Conservation (phyloP, 2,888 invertebrate species). For the Macropis europaea region DNA sequence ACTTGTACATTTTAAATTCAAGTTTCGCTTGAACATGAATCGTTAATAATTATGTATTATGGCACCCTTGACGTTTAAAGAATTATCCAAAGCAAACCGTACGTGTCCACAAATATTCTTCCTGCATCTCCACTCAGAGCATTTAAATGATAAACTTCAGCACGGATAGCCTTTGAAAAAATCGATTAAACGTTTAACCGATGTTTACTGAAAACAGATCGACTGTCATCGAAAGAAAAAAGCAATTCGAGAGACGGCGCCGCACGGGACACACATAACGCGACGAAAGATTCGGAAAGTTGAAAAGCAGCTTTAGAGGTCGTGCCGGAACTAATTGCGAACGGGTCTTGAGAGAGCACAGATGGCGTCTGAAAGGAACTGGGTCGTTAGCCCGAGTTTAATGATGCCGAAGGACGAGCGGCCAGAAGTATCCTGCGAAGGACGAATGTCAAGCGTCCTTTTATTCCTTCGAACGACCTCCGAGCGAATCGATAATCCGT, state of each 20-base stretch:
- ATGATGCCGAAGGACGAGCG: slow-evolving; percentile 61
- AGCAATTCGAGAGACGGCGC: background rate
- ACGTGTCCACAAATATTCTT: too few species aligned
- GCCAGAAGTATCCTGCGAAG: slow-evolving; percentile 54
- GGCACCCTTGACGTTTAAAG: too few species aligned
- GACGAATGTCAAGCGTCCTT: slow-evolving; percentile 58
- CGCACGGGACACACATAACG: background rate
- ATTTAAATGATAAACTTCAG: too few species aligned
- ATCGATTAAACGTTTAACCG: too few species aligned
- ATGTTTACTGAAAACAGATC: too few species aligned
- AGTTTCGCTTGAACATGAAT: too few species aligned
- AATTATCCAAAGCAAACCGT: too few species aligned
- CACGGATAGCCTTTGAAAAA: too few species aligned
- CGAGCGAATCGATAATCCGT: slow-evolving; percentile 70
- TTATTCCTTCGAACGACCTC: slow-evolving; percentile 55
- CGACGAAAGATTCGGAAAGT: slow-evolving; percentile 32
- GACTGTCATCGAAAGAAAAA: too few species aligned
- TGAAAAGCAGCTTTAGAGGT: slow-evolving; percentile 41
- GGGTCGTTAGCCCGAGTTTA: slow-evolving; percentile 63
- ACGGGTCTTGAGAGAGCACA: slow-evolving; percentile 34
- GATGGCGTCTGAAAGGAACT: slow-evolving; percentile 61
- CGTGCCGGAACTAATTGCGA: slow-evolving; percentile 65
- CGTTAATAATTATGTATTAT: too few species aligned
- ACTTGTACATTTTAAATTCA: too few species aligned
- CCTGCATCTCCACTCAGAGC: too few species aligned